phyloP scores from a whole-genome alignment of 1,140 invertebrate genomes.

The Pogonognathellus flavescens region DNA sequence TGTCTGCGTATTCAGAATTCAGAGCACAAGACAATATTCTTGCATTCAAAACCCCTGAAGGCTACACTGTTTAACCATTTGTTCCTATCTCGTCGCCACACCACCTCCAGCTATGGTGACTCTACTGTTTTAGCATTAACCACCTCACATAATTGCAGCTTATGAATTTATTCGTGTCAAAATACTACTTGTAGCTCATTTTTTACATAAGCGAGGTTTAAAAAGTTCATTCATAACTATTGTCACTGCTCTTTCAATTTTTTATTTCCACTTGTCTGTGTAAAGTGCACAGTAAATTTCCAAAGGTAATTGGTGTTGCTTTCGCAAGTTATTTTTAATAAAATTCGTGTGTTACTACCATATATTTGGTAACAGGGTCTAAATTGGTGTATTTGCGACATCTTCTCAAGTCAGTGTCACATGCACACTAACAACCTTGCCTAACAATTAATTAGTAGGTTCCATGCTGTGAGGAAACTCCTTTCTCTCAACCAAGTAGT shows the following conservation, averaged over 20 bases:
- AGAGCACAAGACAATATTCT: neutral
- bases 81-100: slow-evolving; percentile 22
- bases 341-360: neutral
- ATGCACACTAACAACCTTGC: neutral
- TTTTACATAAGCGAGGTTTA: no score
- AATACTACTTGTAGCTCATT: neutral
- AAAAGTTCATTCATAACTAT: slow-evolving; percentile 19
- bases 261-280: neutral
- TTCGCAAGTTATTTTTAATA: neutral
- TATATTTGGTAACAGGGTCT: neutral
- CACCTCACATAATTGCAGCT: neutral
- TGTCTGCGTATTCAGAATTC: neutral
- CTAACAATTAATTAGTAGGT: slow-evolving; percentile 5
- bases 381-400: neutral
- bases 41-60: slow-evolving; percentile 1
- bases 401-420: slow-evolving; percentile 19
- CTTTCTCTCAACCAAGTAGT: slow-evolving; percentile 3
- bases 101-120: neutral
- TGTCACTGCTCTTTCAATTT: neutral
- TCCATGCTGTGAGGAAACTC: slow-evolving; percentile 9
- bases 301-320: neutral
- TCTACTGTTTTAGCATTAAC: neutral
- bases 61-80: slow-evolving; percentile 45
- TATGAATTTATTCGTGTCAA: neutral
- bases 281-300: neutral